Evolutionary conservation across 2,888 invertebrate species (phyloP).

Genomic region (Euplagia quadripunctaria): DNA sequence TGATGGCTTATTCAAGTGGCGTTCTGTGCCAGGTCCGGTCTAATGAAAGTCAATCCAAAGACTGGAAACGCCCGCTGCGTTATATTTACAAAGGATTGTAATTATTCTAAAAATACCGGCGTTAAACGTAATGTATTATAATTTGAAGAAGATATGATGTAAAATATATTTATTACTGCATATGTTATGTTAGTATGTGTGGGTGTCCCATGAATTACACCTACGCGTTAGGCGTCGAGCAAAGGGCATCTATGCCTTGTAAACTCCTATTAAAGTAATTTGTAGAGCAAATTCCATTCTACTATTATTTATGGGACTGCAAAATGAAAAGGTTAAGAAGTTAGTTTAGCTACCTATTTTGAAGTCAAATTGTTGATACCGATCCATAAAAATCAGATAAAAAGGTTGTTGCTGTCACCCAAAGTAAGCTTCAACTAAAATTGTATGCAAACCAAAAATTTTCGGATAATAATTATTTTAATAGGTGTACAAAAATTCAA

Average conservation of each 20-base stretch:
- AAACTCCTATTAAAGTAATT: not conserved
- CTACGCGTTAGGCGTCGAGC: not conserved
- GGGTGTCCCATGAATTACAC: not conserved
- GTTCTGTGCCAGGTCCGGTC: too few species aligned
- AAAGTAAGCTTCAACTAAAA: too few species aligned
- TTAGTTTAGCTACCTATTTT: too few species aligned
- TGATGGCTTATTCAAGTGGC: too few species aligned
- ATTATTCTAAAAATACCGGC: not conserved
- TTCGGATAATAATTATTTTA: too few species aligned
- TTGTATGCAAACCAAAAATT: too few species aligned
- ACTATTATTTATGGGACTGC: not conserved
- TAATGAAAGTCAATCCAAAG: too few species aligned
- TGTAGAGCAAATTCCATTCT: not conserved
- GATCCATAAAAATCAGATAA: too few species aligned
- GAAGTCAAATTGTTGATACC: too few species aligned
- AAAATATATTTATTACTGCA: not conserved
- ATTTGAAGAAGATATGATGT: not conserved
- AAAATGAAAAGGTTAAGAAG: too few species aligned
- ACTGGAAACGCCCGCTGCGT: not conserved
- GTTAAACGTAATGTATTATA: not conserved
- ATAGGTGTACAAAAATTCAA: too few species aligned
- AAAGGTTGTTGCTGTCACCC: too few species aligned
- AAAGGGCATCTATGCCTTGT: not conserved
- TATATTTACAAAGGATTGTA: not conserved
- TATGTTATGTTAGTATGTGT: not conserved